Evolutionary conservation across 2,888 invertebrate species (phyloP).

Genomic region (Alcis repandata): DNA sequence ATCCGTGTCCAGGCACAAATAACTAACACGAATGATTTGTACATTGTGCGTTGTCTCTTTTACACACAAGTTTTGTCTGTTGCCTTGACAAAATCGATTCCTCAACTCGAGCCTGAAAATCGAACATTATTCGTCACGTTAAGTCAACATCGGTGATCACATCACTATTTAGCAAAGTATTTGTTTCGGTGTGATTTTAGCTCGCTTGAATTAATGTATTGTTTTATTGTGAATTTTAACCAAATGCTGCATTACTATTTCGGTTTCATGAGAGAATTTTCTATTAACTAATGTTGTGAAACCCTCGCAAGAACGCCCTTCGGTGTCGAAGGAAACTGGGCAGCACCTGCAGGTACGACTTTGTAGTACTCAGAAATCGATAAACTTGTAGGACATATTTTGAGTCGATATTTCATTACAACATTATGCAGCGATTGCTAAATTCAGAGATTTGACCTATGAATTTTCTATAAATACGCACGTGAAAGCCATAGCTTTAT

Average conservation of each 20-base stretch:
- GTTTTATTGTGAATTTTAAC: neutral
- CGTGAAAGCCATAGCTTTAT: conserved; percentile 12
- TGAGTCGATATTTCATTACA: neutral
- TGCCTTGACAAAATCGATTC: neutral
- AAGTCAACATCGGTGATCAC: neutral
- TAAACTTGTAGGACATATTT: neutral
- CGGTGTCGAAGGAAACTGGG: neutral
- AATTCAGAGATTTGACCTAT: conserved; percentile 2
- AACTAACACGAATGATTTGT: no score
- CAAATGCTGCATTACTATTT: neutral
- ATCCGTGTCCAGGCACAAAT: no score
- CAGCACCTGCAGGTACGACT: neutral
- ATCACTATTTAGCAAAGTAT: conserved; percentile 7
- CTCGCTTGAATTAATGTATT: neutral
- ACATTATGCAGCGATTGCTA: neutral
- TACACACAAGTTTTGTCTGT: neutral
- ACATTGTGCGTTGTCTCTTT: neutral
- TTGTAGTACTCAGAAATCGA: no score
- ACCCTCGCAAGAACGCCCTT: neutral
- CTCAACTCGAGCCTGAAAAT: neutral
- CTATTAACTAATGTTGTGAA: neutral
- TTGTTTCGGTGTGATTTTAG: neutral
- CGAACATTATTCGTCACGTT: conserved; percentile 8
- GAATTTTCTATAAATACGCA: conserved; percentile 3
- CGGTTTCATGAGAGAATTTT: neutral